phyloP scores from a whole-genome alignment of 2,797 vertebrate species.

The Argyrosomus regius region DNA sequence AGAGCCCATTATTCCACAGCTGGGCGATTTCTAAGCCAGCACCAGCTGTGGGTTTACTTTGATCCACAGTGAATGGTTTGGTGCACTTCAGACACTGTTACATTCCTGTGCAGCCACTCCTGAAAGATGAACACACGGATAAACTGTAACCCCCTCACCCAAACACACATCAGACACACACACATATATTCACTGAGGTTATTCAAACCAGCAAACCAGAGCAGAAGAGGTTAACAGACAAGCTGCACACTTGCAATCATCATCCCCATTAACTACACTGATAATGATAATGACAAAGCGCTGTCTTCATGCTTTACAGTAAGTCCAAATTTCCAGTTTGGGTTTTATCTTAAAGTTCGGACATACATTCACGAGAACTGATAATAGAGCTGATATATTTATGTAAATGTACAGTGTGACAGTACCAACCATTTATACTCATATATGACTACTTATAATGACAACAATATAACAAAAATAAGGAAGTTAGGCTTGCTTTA shows the following conservation, averaged over 20 bases:
- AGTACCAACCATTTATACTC: neutral
- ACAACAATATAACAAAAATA: conserved; percentile 3
- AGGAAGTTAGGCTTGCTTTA: neutral
- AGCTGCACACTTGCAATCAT: neutral
- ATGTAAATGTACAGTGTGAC: neutral
- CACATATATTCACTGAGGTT: neutral
- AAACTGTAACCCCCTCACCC: conserved; percentile 40
- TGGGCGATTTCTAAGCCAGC: conserved; percentile 55
- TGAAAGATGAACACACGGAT: conserved; percentile 71
- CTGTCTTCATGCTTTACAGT: neutral
- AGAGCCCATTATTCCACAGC: conserved; percentile 62
- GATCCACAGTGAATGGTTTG: conserved; percentile 60
- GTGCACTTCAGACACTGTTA: conserved; percentile 59
- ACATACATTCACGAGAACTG: neutral
- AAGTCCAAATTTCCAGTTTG: neutral
- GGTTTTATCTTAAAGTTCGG: neutral
- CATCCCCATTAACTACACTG: neutral
- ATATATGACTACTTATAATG: neutral
- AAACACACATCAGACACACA: conserved; percentile 24
- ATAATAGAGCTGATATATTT: neutral
- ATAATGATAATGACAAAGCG: neutral
- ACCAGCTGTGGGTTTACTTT: conserved; percentile 75
- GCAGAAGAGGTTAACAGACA: conserved; percentile 2
- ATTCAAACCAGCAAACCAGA: conserved; percentile 3
- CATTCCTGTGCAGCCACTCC: conserved; percentile 76